A percentile compares a stretch with the other conserved stretches of the same genome.
Evolutionary conservation across 2,888 invertebrate genomes (phyloP).

Genomic region (Drosophila nigritarsus): DNA sequence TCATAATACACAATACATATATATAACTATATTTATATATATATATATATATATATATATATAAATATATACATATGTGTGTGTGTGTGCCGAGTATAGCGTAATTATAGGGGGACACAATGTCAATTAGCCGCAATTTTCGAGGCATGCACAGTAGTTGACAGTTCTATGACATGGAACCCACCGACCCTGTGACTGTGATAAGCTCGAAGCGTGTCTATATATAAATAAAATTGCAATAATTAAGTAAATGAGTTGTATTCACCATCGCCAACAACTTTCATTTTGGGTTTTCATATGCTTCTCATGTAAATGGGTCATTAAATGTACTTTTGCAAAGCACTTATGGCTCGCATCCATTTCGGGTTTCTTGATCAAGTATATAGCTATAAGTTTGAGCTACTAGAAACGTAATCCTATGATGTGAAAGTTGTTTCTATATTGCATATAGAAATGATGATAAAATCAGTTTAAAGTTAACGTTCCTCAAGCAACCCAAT

Average conservation of each 20-base stretch:
- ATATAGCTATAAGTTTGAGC: not conserved
- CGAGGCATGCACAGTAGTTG: slow-evolving; percentile 33
- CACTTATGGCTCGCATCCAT: no score
- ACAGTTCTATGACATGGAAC: slow-evolving; percentile 23
- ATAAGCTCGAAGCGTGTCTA: slow-evolving; percentile 27
- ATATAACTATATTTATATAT: not conserved
- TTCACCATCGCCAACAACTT: not conserved
- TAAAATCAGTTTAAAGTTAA: not conserved
- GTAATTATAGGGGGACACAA: slow-evolving; percentile 35
- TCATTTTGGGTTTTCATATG: not conserved
- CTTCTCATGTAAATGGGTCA: not conserved
- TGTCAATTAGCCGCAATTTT: slow-evolving; percentile 31
- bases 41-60: not conserved
- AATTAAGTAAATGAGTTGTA: not conserved
- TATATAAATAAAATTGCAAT: slow-evolving; percentile 7
- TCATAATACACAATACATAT: not conserved
- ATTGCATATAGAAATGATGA: not conserved
- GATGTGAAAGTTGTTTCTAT: not conserved
- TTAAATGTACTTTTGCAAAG: not conserved
- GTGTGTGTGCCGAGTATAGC: not conserved
- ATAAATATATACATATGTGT: not conserved
- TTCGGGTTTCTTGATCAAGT: not conserved
- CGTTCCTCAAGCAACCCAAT: not conserved
- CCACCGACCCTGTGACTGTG: slow-evolving; percentile 2
- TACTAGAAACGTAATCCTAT: not conserved